phyloP scores from a whole-genome alignment of 1,140 invertebrate species.

The Antheraea pernyi region DNA sequence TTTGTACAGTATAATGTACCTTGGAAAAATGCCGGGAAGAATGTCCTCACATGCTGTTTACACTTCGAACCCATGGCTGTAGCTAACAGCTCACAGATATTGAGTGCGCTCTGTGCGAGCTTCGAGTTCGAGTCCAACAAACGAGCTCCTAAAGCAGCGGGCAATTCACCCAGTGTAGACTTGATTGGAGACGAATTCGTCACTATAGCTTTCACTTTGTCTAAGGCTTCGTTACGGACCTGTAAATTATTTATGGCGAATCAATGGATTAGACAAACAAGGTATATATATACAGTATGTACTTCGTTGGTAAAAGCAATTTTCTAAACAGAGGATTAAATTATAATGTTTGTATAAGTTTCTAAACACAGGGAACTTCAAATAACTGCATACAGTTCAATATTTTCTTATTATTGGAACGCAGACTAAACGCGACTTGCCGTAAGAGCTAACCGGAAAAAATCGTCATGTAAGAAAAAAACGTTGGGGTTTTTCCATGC shows the following conservation, averaged over 20 bases:
- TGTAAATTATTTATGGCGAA: constrained; percentile 36
- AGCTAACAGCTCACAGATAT: constrained; percentile 89
- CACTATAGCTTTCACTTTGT: constrained; percentile 88
- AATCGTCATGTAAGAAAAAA: too few relatives aligned
- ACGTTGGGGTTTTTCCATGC: too few relatives aligned
- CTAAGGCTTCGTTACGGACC: constrained; percentile 90
- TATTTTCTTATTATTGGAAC: too few relatives aligned
- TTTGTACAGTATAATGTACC: constrained; percentile 70
- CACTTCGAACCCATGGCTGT: constrained; percentile 89
- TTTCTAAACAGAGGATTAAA: too few relatives aligned
- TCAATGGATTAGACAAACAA: too few relatives aligned
- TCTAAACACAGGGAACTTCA: too few relatives aligned
- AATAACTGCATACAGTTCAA: too few relatives aligned
- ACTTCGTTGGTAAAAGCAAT: too few relatives aligned
- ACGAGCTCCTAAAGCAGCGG: constrained; percentile 86
- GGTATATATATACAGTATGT: too few relatives aligned
- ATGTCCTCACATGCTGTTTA: constrained; percentile 88
- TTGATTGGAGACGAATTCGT: constrained; percentile 90
- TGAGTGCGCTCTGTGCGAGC: constrained; percentile 89
- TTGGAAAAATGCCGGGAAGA: constrained; percentile 92
- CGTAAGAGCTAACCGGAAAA: too few relatives aligned
- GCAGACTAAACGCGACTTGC: too few relatives aligned
- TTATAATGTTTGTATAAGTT: too few relatives aligned
- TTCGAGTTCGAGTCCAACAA: constrained; percentile 95
- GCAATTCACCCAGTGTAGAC: constrained; percentile 89